These are phyloP conservation scores for Anguilla marmorata DNA, from an alignment of 2,797 vertebrate genomes.

Conservation along the genomic window DNA sequence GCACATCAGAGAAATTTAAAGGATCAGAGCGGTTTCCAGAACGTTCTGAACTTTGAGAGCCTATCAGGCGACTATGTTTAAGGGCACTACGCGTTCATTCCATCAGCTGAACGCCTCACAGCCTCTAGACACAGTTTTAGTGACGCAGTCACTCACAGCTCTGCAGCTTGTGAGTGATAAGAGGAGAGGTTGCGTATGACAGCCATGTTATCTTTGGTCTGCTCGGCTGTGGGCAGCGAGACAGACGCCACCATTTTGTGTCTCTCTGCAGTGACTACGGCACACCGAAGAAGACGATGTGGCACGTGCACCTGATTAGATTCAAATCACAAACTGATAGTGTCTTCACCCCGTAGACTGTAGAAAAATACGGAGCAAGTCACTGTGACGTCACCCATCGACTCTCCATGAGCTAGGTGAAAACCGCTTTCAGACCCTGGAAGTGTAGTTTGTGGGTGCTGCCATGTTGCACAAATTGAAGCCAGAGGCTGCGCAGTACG, in stretches of 20 bases:
- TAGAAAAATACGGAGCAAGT: too few relatives aligned
- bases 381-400: too few relatives aligned
- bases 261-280: neutral
- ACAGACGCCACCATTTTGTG: neutral
- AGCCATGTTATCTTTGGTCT: neutral
- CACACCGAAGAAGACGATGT: neutral
- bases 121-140: neutral
- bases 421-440: too few relatives aligned
- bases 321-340: neutral
- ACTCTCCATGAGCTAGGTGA: too few relatives aligned
- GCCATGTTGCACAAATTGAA: too few relatives aligned
- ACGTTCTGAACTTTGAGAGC: neutral
- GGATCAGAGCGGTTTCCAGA: neutral
- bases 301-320: neutral
- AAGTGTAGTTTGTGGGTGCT: too few relatives aligned
- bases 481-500: too few relatives aligned
- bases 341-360: neutral
- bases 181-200: neutral
- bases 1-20: neutral
- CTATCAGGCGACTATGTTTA: neutral
- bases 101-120: neutral
- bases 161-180: neutral
- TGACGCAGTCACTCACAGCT: neutral
- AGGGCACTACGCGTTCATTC: neutral
- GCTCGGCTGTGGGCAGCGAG: neutral